Evolutionary conservation across 2,797 vertebrate species (phyloP), one percentile per base, ranked within the genome.

Genomic region (Pseudochirops corinnae): DNA sequence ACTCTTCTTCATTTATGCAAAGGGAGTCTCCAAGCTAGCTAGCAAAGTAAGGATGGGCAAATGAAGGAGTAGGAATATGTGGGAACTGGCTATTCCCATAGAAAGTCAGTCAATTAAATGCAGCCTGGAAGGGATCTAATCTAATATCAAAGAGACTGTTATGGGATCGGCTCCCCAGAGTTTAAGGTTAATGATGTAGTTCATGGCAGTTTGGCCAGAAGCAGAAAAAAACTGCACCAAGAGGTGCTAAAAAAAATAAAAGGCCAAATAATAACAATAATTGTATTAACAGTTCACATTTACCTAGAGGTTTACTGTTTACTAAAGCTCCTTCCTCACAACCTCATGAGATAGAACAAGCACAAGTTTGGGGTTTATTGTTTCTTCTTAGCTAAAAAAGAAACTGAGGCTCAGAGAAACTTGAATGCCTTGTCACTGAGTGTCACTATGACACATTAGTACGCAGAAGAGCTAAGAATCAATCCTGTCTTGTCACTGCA

Each of bases 71-170:
- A 53, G 97, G 94, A 97, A 60, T 96, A 95, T 94, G 92, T 93
- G 90, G 94, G 94, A 98, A 97, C 39, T 92, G 95, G 56, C 55
- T 95, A 90, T 97, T 97, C 97, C 97, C 56, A 67, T 93, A 95
- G 98, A 98, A 98, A 98, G 90, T 92, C 96, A 98, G 98, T 98
- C 98, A 99, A 99, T 99, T 99, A 99, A 98, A 98, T 98, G 98
- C 96, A 98, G 98, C 98, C 98, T 39, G 0, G 98, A 98, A 98
- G 98, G 98, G 95, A 99, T 98, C 97, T 97, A 98, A 98, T 97
- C 98, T 98, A 98, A 98, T 98, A 99, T 98, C 98, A 99, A 98
- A 99, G 97, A 98, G 93, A 92, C 96, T 98, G 98, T 97, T 98
- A 98, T 55, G 98, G 98, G 96, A 96, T 97, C 97, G 94, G 87